These are phyloP conservation scores for Crocidura indochinensis DNA, from an alignment of 2,797 vertebrate genomes.

Conservation along the genomic window DNA sequence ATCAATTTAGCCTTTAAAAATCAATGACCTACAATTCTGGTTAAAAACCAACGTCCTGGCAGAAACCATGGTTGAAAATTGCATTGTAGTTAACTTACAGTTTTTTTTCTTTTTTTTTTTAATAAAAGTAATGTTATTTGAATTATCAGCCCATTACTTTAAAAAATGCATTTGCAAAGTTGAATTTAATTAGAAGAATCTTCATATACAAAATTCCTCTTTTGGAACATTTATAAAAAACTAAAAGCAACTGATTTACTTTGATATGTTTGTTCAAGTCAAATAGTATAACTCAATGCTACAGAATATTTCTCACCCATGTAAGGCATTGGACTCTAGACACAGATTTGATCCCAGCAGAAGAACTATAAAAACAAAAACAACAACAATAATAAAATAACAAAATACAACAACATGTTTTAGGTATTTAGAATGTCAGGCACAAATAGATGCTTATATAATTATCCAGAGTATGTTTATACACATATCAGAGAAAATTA, in stretches of 20 bases:
- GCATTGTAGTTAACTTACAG: background rate
- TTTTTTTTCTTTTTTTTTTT: too few relatives aligned
- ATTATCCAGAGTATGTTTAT: background rate
- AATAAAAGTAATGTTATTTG: background rate
- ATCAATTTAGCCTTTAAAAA: conserved; percentile 1
- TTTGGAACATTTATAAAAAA: background rate
- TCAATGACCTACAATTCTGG: background rate
- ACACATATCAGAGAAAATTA: background rate
- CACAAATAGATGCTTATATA: background rate
- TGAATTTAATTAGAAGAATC: background rate
- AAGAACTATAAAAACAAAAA: too few relatives aligned
- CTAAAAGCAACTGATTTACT: background rate
- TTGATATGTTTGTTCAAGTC: background rate
- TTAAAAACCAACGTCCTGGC: background rate
- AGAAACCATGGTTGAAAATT: background rate
- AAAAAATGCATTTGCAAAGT: background rate
- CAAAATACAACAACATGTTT: background rate
- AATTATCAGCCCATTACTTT: background rate
- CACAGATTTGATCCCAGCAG: too few relatives aligned
- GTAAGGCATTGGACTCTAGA: too few relatives aligned
- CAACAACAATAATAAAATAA: background rate
- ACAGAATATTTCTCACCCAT: too few relatives aligned
- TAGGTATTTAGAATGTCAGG: background rate
- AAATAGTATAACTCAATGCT: too few relatives aligned
- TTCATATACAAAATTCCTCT: background rate